Evolutionary conservation across 2,797 vertebrate species (phyloP).

Genomic region (Prunella strophiata): DNA sequence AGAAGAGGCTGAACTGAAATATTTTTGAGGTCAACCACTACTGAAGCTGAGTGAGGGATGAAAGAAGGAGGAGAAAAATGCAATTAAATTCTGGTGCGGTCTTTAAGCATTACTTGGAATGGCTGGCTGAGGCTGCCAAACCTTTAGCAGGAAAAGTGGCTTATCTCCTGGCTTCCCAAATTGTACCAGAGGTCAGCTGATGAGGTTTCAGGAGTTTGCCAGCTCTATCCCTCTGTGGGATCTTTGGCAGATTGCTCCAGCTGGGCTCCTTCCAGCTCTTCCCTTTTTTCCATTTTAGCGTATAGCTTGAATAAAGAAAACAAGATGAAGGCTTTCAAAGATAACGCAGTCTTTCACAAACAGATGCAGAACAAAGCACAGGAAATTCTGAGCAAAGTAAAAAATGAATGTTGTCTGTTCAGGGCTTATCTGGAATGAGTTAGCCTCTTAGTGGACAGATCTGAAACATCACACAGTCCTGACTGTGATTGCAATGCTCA

Average conservation of each 20-base stretch:
- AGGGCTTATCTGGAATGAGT: slow-evolving; percentile 60
- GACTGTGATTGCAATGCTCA: neutral
- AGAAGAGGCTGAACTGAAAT: neutral
- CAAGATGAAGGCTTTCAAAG: slow-evolving; percentile 63
- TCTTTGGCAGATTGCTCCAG: slow-evolving; percentile 57
- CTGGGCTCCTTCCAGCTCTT: slow-evolving; percentile 69
- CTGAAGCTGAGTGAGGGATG: neutral
- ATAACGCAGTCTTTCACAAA: slow-evolving; percentile 29
- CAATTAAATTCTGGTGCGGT: neutral
- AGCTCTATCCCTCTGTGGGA: slow-evolving; percentile 48
- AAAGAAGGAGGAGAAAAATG: neutral
- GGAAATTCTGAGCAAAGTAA: slow-evolving; percentile 65
- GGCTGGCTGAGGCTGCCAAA: neutral
- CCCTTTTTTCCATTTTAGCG: slow-evolving; percentile 18
- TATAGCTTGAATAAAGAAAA: slow-evolving; percentile 62
- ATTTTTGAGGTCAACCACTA: neutral
- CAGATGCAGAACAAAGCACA: slow-evolving; percentile 69
- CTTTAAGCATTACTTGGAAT: neutral
- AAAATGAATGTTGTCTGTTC: slow-evolving; percentile 50
- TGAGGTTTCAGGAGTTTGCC: slow-evolving; percentile 48
- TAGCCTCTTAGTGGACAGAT: slow-evolving; percentile 57
- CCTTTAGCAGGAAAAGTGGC: slow-evolving; percentile 6
- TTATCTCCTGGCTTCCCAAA: slow-evolving; percentile 41
- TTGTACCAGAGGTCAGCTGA: slow-evolving; percentile 48
- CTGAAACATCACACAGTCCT: neutral